These are phyloP conservation scores for Nestor notabilis DNA, from an alignment of 2,113 vertebrate species.

Conservation along the genomic window DNA sequence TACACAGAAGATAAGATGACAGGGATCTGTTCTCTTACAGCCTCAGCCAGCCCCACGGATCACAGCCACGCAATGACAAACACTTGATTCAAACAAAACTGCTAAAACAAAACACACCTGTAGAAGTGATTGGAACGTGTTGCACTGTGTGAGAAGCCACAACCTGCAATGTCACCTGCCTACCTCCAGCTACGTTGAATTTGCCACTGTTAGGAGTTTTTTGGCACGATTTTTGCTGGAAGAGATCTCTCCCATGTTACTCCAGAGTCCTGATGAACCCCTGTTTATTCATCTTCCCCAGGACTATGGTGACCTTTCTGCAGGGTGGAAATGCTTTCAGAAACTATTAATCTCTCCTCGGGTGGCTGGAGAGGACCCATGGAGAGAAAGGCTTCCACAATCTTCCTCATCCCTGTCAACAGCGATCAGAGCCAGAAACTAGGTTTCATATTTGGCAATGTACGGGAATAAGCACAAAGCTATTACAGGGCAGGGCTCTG, in stretches of 20 bases:
- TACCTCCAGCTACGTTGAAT: neutral
- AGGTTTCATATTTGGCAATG: conserved; percentile 1
- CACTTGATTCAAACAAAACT: neutral
- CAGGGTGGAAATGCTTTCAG: conserved; percentile 49
- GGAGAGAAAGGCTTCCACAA: conserved; percentile 17
- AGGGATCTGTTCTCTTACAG: neutral
- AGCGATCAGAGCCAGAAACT: conserved; percentile 14
- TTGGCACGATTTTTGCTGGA: conserved; percentile 19
- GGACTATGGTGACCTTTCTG: conserved; percentile 45
- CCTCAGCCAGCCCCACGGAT: neutral
- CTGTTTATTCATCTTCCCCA: neutral
- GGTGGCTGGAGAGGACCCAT: neutral
- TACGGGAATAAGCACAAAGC: conserved; percentile 18
- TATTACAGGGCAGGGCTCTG: conserved; percentile 13
- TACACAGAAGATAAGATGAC: neutral
- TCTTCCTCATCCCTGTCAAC: conserved; percentile 42
- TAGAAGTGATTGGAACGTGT: neutral
- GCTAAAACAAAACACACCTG: neutral
- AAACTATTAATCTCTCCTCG: conserved; percentile 30
- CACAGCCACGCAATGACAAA: neutral
- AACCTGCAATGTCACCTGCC: neutral
- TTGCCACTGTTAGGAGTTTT: neutral
- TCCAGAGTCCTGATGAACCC: neutral
- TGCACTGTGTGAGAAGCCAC: neutral
- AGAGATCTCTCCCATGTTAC: neutral